These are phyloP conservation scores for Eidolon dupreanum DNA, from an alignment of 2,797 vertebrate genomes.

Conservation along the genomic window DNA sequence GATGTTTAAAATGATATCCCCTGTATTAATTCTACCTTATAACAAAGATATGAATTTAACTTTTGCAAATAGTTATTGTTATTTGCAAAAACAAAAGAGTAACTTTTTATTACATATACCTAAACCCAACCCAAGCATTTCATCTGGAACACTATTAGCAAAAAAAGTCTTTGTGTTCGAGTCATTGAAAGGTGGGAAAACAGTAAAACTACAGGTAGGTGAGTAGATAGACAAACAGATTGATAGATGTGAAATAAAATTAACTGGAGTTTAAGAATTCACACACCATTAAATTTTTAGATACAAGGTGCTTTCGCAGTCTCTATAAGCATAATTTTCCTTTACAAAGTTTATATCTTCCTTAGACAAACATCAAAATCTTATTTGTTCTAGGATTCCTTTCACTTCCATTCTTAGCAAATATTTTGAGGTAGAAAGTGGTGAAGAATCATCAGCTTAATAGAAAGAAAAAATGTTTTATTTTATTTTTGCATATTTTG, in stretches of 20 bases:
- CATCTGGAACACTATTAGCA: not conserved
- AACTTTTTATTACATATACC: not conserved
- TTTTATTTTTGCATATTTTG: not conserved
- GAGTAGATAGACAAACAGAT: not conserved
- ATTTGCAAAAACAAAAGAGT: not conserved
- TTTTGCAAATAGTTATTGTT: not conserved
- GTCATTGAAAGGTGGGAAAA: not conserved
- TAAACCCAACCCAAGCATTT: not conserved
- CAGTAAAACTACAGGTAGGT: not conserved
- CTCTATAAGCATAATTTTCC: not conserved
- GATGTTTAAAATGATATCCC: not conserved
- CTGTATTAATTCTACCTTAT: not conserved
- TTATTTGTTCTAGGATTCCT: not conserved
- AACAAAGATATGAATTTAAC: not conserved
- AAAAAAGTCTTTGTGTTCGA: not conserved
- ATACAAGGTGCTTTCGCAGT: not conserved
- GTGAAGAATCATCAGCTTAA: not conserved
- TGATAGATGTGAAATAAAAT: not conserved
- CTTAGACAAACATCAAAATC: not conserved
- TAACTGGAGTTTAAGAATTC: not conserved
- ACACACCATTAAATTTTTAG: not conserved
- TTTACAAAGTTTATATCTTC: not conserved
- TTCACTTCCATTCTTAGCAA: not conserved
- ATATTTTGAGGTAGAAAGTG: not conserved
- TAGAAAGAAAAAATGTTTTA: not conserved